Evolutionary conservation across 2,888 invertebrate genomes (phyloP).

Genomic region (Branchellion lobata): DNA sequence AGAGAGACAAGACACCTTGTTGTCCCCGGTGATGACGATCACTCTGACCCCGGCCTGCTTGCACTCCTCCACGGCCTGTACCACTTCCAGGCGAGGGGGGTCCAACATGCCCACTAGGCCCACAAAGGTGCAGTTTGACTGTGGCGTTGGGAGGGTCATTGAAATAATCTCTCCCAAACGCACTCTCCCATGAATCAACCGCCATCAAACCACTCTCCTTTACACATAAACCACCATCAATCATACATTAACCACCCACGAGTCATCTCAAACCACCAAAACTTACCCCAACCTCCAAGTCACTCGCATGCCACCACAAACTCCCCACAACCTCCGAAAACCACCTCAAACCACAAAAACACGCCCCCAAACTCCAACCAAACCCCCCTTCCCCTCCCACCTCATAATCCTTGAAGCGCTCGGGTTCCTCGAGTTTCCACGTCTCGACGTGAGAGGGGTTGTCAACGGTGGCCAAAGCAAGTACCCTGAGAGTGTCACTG

Average conservation of each 20-base stretch:
- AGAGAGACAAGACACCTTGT: conserved; percentile 70
- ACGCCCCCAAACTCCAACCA: no score
- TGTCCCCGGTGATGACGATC: conserved; percentile 99
- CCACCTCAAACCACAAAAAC: no score
- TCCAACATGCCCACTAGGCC: conserved; percentile 99
- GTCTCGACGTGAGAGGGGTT: conserved; percentile 87
- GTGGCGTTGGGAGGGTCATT: neutral
- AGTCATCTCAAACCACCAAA: no score
- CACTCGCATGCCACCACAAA: no score
- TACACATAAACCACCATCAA: no score
- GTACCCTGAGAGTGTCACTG: conserved; percentile 68
- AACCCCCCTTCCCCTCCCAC: conserved; percentile 63
- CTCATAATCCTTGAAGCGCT: conserved; percentile 95
- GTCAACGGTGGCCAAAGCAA: conserved; percentile 92
- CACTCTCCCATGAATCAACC: no score
- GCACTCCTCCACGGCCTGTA: conserved; percentile 88
- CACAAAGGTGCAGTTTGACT: conserved; percentile 87
- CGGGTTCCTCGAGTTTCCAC: conserved; percentile 94
- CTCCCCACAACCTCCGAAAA: no score
- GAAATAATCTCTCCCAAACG: no score
- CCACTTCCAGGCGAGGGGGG: conserved; percentile 89
- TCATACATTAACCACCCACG: no score
- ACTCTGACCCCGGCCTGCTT: conserved; percentile 98
- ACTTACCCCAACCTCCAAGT: no score
- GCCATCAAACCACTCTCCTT: no score